Evolutionary conservation across 2,113 vertebrate species (phyloP).

Genomic region (Sphaerodactylus townsendi): DNA sequence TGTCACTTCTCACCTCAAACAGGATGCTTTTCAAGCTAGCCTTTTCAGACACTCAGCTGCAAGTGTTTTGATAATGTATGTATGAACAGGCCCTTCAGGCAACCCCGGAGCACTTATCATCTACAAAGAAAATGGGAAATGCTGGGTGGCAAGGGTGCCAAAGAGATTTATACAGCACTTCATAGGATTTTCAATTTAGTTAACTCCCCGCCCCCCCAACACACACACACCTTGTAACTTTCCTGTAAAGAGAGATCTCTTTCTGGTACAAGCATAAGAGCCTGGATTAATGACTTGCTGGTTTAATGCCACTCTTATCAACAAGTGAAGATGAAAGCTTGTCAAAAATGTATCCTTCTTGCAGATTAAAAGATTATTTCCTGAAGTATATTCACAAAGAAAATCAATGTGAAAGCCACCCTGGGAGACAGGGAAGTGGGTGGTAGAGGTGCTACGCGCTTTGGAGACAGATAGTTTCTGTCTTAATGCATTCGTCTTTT

Average conservation of each 20-base stretch:
- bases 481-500: background rate
- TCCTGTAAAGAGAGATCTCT: constrained; percentile 18
- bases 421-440: background rate
- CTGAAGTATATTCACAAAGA: constrained; percentile 36
- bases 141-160: background rate
- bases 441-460: background rate
- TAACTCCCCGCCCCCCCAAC: background rate
- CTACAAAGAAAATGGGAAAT: background rate
- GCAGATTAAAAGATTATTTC: constrained; percentile 37
- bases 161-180: constrained; percentile 26
- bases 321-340: constrained; percentile 29
- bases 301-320: constrained; percentile 36
- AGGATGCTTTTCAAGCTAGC: background rate
- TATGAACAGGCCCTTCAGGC: background rate
- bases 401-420: constrained; percentile 4
- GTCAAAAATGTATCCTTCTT: constrained; percentile 23
- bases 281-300: constrained; percentile 29
- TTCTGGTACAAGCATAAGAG: constrained; percentile 24
- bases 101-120: background rate
- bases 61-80: background rate
- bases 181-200: constrained; percentile 30
- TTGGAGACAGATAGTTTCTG: constrained; percentile 1
- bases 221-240: constrained; percentile 32
- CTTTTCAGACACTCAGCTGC: background rate
- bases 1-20: background rate